Evolutionary conservation across 2,888 invertebrate genomes (phyloP).

Genomic region (Sialis fuliginosa): DNA sequence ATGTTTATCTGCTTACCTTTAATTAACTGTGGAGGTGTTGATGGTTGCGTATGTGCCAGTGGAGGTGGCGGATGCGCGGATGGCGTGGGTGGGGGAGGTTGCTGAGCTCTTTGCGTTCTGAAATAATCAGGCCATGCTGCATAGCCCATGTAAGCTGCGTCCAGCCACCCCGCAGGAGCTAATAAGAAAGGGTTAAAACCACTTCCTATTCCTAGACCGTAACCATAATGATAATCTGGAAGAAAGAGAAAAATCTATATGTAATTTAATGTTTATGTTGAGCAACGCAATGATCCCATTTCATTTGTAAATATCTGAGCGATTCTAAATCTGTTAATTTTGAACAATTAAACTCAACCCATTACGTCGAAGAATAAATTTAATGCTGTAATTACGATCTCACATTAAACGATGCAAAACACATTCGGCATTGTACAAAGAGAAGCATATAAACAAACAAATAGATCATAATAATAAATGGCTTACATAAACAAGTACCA

Average conservation of each 20-base stretch:
- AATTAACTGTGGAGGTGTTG: conserved; percentile 32
- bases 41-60: conserved; percentile 12
- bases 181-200: conserved; percentile 62
- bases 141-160: conserved; percentile 67
- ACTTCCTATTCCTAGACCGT: conserved; percentile 34
- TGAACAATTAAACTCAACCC: too few species aligned
- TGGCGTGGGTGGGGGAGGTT: conserved; percentile 11
- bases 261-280: too few species aligned
- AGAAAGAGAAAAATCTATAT: conserved; percentile 13
- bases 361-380: too few species aligned
- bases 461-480: too few species aligned
- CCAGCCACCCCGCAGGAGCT: conserved; percentile 62
- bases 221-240: conserved; percentile 64
- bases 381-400: too few species aligned
- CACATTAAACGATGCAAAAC: too few species aligned
- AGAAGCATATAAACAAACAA: too few species aligned
- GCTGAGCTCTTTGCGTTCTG: conserved; percentile 29
- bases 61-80: neutral
- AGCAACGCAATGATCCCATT: too few species aligned
- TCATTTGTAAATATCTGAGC: too few species aligned
- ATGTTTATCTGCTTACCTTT: conserved; percentile 49
- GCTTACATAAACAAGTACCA: too few species aligned
- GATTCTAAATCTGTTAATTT: too few species aligned
- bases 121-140: conserved; percentile 51
- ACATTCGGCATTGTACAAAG: too few species aligned